Percentiles rank a stretch among this genome's conserved stretches.
Evolutionary conservation across 1,140 invertebrate species (phyloP).

Genomic region (Leptonema lineaticorne): DNA sequence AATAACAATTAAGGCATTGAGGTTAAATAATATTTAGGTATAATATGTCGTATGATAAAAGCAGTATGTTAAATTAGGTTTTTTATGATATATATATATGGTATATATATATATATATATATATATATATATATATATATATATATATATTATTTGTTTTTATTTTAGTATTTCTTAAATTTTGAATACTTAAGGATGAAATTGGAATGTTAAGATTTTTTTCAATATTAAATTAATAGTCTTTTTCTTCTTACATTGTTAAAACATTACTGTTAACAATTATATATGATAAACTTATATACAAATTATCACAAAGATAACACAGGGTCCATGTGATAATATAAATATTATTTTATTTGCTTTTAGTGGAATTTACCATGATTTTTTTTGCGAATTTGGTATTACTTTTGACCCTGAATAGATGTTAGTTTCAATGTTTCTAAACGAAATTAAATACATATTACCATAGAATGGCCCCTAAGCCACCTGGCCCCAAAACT

Average conservation of each 20-base stretch:
- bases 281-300: neutral
- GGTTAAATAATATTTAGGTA: slow-evolving; percentile 7
- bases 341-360: neutral
- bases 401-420: slow-evolving; percentile 4
- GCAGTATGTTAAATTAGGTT: too few relatives aligned
- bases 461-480: slow-evolving; percentile 2
- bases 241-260: too few relatives aligned
- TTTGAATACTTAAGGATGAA: too few relatives aligned
- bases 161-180: too few relatives aligned
- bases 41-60: too few relatives aligned
- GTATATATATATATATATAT: too few relatives aligned
- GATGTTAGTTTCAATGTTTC: neutral
- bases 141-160: too few relatives aligned
- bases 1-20: slow-evolving; percentile 16
- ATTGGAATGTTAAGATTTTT: too few relatives aligned
- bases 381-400: neutral
- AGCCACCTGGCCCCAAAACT: neutral
- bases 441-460: neutral
- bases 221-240: too few relatives aligned
- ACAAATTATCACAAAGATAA: slow-evolving; percentile 8
- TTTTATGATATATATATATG: too few relatives aligned
- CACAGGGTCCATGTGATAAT: neutral
- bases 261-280: neutral
- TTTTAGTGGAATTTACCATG: neutral
- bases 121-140: too few relatives aligned